Percentiles rank a stretch among this genome's conserved stretches.
Evolutionary conservation across 2,113 vertebrate species (phyloP).

Genomic region (Patagioenas fasciata): DNA sequence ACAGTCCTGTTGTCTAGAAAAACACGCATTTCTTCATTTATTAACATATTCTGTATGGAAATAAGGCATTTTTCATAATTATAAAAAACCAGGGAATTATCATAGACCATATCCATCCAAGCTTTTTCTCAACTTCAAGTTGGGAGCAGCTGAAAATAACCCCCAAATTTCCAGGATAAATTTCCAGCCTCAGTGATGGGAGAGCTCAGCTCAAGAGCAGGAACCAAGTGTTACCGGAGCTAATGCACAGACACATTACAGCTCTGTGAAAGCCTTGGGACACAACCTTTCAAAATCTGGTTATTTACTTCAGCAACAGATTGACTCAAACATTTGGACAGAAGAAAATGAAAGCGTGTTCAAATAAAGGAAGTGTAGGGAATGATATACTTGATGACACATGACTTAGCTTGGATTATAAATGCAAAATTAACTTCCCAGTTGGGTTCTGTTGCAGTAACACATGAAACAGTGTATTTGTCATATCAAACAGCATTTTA

Average conservation of each 20-base stretch:
- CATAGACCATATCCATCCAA: background rate
- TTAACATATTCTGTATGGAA: background rate
- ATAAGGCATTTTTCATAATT: background rate
- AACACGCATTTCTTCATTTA: background rate
- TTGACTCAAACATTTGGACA: background rate
- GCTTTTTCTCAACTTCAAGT: background rate
- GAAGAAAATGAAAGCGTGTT: background rate
- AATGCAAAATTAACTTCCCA: background rate
- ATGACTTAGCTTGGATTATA: background rate
- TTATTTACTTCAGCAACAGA: background rate
- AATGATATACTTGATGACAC: background rate
- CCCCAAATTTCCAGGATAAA: background rate
- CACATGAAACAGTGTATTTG: fast-evolving
- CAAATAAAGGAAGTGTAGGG: background rate
- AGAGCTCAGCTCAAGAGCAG: background rate
- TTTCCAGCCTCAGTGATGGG: background rate
- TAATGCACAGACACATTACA: background rate
- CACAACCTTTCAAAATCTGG: background rate
- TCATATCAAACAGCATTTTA: background rate
- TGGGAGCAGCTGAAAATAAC: background rate
- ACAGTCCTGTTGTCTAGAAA: background rate
- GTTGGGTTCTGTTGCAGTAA: background rate
- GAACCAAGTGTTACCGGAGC: fast-evolving
- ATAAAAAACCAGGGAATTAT: background rate
- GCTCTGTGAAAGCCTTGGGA: background rate